Base-by-base conservation (phyloP, 2,888 invertebrate genomes). In the Scrobipalpa costella region DNA sequence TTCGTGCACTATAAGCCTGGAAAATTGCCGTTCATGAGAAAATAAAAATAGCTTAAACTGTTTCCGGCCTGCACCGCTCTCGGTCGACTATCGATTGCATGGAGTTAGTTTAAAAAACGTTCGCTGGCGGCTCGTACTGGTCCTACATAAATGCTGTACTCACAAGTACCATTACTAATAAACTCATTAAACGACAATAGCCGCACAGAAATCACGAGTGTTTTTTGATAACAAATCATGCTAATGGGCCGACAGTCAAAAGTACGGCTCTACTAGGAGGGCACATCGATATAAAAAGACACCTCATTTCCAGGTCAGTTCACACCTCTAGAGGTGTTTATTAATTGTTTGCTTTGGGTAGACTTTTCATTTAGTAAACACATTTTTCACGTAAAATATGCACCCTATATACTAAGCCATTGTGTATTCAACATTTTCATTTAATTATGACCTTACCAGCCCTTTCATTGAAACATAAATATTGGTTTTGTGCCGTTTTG, bases 391-490 rank as follows among this genome's bases (percentile, higher is more conserved):
- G 15, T 15, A 44, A 15, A 13, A 13, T 44, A 44, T 15, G 13
- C 44, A 44, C 40, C 13, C 11, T 40, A 27, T 38, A 38, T 40
- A 44, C n/a, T 44, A n/a, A 15, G 44, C 44, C 15, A 15, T 15
- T 44, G 40, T 40, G 15, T 44, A 44, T 15, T 44, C 44, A 44
- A 44, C 44, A 15, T 44, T 44, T 44, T 15, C 44, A 44, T 44
- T 44, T 44, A n/a, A n/a, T 44, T 15, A 44, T 44, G n/a, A 44
- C n/a, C 97, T 96, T 81, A 97, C 95, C 76, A 98, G 97, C 88
- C 94, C 98, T 2, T 97, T 94, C 0, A 15, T 44, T 44, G 96
- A 97, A 81, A 97, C 97, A 78, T 7, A 2, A 33, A 97, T 97
- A 0, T 97, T 95, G 77, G 95, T 96, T 49, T 83, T 98, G 6